Conservation (phyloP, 2,797 vertebrate genomes). For the Smutsia gigantea region DNA sequence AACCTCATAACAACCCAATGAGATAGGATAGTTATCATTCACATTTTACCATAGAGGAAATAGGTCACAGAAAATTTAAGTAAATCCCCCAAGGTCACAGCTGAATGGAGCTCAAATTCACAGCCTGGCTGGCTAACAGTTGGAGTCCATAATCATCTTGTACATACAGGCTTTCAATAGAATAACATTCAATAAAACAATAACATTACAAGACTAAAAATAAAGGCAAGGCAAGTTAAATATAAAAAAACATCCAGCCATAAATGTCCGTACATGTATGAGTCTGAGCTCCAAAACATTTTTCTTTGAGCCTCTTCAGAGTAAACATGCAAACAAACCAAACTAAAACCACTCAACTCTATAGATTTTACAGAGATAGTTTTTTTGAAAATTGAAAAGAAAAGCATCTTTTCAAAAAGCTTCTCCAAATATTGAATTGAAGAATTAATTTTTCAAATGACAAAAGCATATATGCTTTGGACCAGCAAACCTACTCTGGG, state of each 20-base stretch:
- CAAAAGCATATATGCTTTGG: constrained; percentile 5
- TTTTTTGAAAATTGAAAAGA: neutral
- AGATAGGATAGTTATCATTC: neutral
- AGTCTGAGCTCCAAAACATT: neutral
- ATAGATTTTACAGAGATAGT: neutral
- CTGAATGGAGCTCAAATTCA: neutral
- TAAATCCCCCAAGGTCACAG: neutral
- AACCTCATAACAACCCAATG: neutral
- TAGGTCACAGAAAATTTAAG: neutral
- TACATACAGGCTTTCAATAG: neutral
- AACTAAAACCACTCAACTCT: neutral
- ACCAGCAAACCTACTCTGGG: neutral
- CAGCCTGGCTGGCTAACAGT: neutral
- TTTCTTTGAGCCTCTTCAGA: constrained; percentile 1
- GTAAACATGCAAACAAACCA: neutral
- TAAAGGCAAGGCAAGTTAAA: neutral
- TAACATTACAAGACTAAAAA: neutral
- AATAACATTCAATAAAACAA: neutral
- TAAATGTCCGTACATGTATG: neutral
- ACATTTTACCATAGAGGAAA: neutral
- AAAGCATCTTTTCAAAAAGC: neutral
- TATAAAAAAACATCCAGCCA: neutral
- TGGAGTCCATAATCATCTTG: neutral
- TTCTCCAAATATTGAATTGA: constrained; percentile 39
- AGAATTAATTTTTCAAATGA: constrained; percentile 39